Conservation (phyloP, 2,888 invertebrate genomes). For the Heteromurus nitidus region DNA sequence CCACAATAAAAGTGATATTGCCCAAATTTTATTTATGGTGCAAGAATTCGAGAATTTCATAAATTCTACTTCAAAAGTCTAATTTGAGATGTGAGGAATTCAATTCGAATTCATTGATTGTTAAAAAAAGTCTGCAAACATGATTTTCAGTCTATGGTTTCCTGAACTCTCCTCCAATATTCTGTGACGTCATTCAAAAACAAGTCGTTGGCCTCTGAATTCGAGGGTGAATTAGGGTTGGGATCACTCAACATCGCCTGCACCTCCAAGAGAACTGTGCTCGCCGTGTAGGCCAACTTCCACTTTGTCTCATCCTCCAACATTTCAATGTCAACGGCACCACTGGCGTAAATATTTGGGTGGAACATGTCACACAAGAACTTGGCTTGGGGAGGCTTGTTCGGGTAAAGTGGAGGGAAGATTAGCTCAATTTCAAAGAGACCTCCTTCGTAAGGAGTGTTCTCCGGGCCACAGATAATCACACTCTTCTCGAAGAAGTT, state of each 20-base stretch:
- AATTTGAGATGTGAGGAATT: too few species aligned
- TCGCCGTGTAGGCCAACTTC: constrained; percentile 99
- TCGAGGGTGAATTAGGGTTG: constrained; percentile 99
- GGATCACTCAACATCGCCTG: constrained; percentile 99
- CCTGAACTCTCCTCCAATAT: too few species aligned
- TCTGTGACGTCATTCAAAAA: too few species aligned
- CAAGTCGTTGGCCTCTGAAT: too few species aligned
- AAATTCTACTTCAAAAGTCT: too few species aligned
- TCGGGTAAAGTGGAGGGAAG: constrained; percentile 99
- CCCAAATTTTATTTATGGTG: too few species aligned
- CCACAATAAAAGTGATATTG: too few species aligned
- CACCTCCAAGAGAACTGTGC: constrained; percentile 99
- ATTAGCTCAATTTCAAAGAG: constrained; percentile 99
- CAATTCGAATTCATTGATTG: too few species aligned
- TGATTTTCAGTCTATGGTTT: too few species aligned
- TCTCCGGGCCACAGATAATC: constrained; percentile 92
- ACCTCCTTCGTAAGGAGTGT: constrained; percentile 93
- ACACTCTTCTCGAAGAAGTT: constrained; percentile 99
- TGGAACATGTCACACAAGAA: constrained; percentile 99
- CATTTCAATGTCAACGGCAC: constrained; percentile 99
- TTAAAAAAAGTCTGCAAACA: too few species aligned
- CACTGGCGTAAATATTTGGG: constrained; percentile 99
- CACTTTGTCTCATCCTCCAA: constrained; percentile 99
- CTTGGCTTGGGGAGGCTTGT: constrained; percentile 99
- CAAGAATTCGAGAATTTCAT: too few species aligned